These are phyloP conservation scores for Monopis laevigella DNA, from an alignment of 2,888 invertebrate species.

Conservation along the genomic window DNA sequence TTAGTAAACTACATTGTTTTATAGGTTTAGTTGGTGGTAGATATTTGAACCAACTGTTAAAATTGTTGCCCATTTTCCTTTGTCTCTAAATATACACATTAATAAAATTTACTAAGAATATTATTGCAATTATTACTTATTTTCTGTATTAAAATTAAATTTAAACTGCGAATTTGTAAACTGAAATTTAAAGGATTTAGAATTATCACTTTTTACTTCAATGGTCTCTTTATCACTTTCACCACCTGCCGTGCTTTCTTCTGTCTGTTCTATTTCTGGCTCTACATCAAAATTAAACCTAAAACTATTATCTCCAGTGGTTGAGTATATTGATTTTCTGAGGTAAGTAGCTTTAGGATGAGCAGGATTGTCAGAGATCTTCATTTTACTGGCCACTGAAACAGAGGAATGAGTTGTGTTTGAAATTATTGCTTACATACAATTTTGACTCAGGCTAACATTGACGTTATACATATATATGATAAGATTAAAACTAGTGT, in stretches of 20 bases:
- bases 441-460: not conserved
- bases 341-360: constrained; percentile 73
- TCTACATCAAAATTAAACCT: constrained; percentile 56
- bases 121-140: too few species aligned
- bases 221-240: constrained; percentile 2
- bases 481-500: not conserved
- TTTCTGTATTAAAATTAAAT: constrained; percentile 67
- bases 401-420: constrained; percentile 21
- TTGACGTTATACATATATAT: not conserved
- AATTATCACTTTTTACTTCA: constrained; percentile 19
- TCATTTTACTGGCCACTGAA: constrained; percentile 67
- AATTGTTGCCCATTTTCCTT: too few species aligned
- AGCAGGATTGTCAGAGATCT: constrained; percentile 57
- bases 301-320: constrained; percentile 62
- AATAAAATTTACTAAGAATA: too few species aligned
- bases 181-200: constrained; percentile 42
- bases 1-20: too few species aligned
- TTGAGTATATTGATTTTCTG: constrained; percentile 69
- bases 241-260: constrained; percentile 19
- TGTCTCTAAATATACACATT: too few species aligned
- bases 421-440: not conserved
- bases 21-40: too few species aligned
- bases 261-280: constrained; percentile 30
- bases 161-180: constrained; percentile 66
- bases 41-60: too few species aligned